A percentile compares a stretch with the other conserved stretches of the same genome.
Evolutionary conservation across 2,888 invertebrate species (phyloP).

Genomic region (Trachelus troglodyta): DNA sequence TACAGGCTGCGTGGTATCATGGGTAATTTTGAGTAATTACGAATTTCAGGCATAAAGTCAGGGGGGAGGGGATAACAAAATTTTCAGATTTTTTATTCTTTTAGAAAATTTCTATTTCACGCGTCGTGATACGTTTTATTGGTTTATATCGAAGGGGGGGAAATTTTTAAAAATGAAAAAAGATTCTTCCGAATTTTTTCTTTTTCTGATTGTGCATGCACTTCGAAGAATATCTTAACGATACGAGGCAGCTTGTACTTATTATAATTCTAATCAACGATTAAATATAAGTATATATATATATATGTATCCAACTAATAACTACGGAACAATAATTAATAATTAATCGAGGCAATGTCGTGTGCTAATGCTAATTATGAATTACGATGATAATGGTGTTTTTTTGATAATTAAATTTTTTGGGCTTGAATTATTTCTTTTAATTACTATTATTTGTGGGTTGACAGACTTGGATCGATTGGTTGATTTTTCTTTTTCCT

Average conservation of each 20-base stretch:
- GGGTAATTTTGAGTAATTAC: background rate
- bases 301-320: background rate
- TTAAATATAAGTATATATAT: slow-evolving; percentile 11
- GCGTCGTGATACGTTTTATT: too few species aligned
- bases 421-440: background rate
- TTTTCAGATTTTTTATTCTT: too few species aligned
- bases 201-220: too few species aligned
- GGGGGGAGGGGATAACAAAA: too few species aligned
- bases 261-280: slow-evolving; percentile 9
- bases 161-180: too few species aligned
- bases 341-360: background rate
- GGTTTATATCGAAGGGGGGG: too few species aligned
- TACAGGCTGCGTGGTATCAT: background rate
- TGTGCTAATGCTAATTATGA: slow-evolving; percentile 2
- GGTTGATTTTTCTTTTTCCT: background rate
- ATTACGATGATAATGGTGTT: background rate
- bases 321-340: slow-evolving; percentile 6
- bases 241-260: background rate
- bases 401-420: background rate
- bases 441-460: background rate
- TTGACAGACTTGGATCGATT: background rate
- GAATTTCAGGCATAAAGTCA: too few species aligned
- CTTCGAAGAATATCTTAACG: background rate
- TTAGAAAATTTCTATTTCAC: too few species aligned
- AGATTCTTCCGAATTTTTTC: too few species aligned